Base-by-base conservation (phyloP, 2,113 vertebrate species). In the Cavia porcellus region DNA sequence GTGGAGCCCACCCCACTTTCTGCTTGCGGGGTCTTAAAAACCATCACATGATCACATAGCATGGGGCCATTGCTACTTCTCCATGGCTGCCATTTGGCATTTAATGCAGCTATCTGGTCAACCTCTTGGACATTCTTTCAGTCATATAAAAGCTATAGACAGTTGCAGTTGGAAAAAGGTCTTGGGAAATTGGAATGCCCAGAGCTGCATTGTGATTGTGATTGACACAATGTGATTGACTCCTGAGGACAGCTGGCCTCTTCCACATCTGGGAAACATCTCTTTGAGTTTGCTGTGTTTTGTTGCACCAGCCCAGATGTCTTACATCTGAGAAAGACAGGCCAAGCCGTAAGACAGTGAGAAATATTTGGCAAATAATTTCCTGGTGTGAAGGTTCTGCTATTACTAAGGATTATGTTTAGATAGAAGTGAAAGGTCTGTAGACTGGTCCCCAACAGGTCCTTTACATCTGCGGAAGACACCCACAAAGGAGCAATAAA, bases 341-440 rank as follows among this genome's bases (percentile, higher is more conserved):
- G 57, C 64, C 92, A 94, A 84, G 89, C 94, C 61, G 20, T 81
- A 95, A 96, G 88, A 86, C 85, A 96, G 42, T 66, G 32, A 92
- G 93, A 97, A 97, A 97, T 95, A 94, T 86, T 96, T 95, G 96
- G 77, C 86, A 96, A 98, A 84, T 96, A 72, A 82, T 97, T 96
- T 74, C 95, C 92, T 24, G 13, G 77, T 92, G 47, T 55, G 92
- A 95, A 97, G 92, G 42, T 57, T 70, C n/a, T 94, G 86, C 84
- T 57, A 6, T 93, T 70, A 88, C 66, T 77, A 87, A 87, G 70
- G 87, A 83, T 25, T n/a, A 83, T 64, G 77, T 94, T 83, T 96
- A 61, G 7, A 5, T 47, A 95, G 94, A 93, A 83, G 84, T 70
- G 95, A 79, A 8, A 82, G 68, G 96, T 92, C 62, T 0, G 1